These are phyloP conservation scores for Brachystomella parvula DNA, from an alignment of 1,140 invertebrate species.

Conservation along the genomic window DNA sequence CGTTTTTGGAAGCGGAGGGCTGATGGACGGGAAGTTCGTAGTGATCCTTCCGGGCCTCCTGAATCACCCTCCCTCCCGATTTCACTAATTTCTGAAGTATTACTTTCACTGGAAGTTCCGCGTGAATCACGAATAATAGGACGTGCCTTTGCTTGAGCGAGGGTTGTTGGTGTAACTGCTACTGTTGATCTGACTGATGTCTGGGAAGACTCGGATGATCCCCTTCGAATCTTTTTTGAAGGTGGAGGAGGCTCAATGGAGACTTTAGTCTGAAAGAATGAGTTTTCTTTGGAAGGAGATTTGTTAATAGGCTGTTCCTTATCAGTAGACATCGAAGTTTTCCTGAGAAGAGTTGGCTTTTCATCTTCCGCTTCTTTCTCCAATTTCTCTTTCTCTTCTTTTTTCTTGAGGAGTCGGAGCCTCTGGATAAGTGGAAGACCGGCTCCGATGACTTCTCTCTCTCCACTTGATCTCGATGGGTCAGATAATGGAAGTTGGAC, in stretches of 20 bases:
- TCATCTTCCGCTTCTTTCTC: conserved; percentile 30
- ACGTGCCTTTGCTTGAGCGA: conserved; percentile 26
- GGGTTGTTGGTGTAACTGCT: conserved; percentile 38
- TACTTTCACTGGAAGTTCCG: conserved; percentile 8
- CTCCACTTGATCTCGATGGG: conserved; percentile 17
- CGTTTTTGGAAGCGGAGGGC: conserved; percentile 31
- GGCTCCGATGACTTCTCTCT: conserved; percentile 58
- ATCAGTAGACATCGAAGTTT: not conserved
- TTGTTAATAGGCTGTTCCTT: not conserved
- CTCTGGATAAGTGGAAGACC: conserved; percentile 71
- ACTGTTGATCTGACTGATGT: conserved; percentile 52
- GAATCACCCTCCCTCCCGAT: not conserved
- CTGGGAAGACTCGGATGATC: conserved; percentile 44
- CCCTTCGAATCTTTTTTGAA: not conserved
- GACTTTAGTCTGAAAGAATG: conserved; percentile 11
- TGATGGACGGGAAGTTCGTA: conserved; percentile 23
- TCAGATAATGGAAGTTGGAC: conserved; percentile 14
- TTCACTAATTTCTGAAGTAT: conserved; percentile 1
- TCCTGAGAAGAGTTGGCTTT: conserved; percentile 38
- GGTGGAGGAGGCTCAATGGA: conserved; percentile 21
- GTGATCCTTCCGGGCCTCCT: not conserved
- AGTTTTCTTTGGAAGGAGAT: not conserved
- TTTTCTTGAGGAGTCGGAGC: conserved; percentile 66
- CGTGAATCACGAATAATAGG: conserved; percentile 7
- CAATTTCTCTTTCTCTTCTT: conserved; percentile 53